These are phyloP conservation scores for Taenaris catops DNA, from an alignment of 2,888 invertebrate genomes.

Conservation along the genomic window DNA sequence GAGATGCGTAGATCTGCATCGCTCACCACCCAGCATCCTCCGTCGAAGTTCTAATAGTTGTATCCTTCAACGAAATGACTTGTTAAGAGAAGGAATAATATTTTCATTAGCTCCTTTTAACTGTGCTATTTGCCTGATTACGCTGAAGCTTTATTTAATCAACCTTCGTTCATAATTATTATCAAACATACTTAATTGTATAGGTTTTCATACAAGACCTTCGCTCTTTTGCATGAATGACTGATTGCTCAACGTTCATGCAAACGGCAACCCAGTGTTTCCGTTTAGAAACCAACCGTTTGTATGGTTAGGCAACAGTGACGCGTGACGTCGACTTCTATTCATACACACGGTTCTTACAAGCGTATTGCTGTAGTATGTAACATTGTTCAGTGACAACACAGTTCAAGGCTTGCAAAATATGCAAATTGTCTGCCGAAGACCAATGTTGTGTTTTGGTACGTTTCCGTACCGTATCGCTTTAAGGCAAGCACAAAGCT, in stretches of 20 bases:
- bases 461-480: slow-evolving; percentile 2
- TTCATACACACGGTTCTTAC: slow-evolving; percentile 23
- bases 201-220: slow-evolving; percentile 50
- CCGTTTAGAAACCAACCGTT: slow-evolving; percentile 62
- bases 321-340: slow-evolving; percentile 36
- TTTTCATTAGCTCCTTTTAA: no score
- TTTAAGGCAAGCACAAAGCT: no score
- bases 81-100: no score
- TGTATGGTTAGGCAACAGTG: slow-evolving; percentile 47
- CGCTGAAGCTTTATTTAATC: no score
- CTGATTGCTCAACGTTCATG: slow-evolving; percentile 51
- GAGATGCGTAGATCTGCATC: no score
- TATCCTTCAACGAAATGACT: no score
- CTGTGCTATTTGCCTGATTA: no score
- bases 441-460: slow-evolving; percentile 1
- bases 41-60: no score
- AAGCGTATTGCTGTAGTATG: slow-evolving; percentile 5
- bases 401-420: slow-evolving; percentile 14
- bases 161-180: no score
- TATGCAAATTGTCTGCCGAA: slow-evolving; percentile 9
- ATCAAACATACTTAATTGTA: no score
- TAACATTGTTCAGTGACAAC: slow-evolving; percentile 11
- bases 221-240: slow-evolving; percentile 57
- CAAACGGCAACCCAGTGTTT: slow-evolving; percentile 50
- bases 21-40: no score